Evolutionary conservation across 2,113 vertebrate genomes (phyloP).

Genomic region (Addax nasomaculatus): DNA sequence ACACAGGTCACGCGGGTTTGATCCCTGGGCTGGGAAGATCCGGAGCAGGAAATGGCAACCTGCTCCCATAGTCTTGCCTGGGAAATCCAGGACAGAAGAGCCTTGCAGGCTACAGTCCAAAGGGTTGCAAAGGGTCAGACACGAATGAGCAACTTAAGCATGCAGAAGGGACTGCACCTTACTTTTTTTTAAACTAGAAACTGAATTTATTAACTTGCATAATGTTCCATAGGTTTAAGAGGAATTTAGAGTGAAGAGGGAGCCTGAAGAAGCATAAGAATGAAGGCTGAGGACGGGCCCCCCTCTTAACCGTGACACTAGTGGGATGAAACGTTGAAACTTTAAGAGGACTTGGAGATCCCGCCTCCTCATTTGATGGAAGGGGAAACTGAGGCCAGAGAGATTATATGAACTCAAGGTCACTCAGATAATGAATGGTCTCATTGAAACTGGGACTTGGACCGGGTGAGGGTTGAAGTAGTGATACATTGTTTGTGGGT

Average conservation of each 20-base stretch:
- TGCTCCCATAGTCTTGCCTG: background rate
- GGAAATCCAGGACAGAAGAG: background rate
- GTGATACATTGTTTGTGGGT: background rate
- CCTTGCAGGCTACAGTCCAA: background rate
- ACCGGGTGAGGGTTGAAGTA: rapidly evolving
- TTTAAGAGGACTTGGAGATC: background rate
- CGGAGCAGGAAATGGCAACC: background rate
- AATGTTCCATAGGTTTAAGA: background rate
- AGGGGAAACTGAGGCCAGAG: background rate
- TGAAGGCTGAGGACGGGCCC: background rate
- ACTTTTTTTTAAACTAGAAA: background rate
- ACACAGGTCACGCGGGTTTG: background rate
- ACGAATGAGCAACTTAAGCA: background rate
- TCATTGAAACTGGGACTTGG: background rate
- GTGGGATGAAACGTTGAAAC: background rate
- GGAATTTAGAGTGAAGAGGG: background rate
- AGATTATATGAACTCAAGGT: background rate
- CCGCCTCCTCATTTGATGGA: background rate
- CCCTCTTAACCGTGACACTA: background rate
- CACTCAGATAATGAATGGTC: background rate
- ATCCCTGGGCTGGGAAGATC: background rate
- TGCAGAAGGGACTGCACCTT: background rate
- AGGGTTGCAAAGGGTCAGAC: background rate
- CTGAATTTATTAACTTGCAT: background rate
- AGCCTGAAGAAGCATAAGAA: background rate